Percentiles rank a stretch among this genome's conserved stretches.
Conservation (phyloP, 2,797 vertebrate genomes). For the Clarias platycephalus region DNA sequence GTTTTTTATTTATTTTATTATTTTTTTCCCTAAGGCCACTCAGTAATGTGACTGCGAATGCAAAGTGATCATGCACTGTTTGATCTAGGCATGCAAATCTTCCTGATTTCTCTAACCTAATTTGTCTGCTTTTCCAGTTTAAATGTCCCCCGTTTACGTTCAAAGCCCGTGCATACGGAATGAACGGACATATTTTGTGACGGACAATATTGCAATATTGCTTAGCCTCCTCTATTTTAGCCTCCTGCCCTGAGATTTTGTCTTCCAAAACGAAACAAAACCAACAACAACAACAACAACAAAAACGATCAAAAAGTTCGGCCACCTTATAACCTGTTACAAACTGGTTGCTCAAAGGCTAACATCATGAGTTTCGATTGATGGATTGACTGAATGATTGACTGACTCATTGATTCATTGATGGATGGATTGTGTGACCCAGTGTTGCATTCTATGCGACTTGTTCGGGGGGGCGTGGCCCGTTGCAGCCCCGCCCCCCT, state of each 20-base stretch:
- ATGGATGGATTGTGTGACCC: constrained; percentile 59
- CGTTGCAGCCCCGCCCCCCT: constrained; percentile 65
- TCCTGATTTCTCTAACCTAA: constrained; percentile 50
- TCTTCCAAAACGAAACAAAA: constrained; percentile 39
- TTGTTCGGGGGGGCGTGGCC: constrained; percentile 56
- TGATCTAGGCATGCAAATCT: constrained; percentile 56
- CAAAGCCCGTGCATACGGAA: constrained; percentile 25
- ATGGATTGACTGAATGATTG: constrained; percentile 51
- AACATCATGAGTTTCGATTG: constrained; percentile 35
- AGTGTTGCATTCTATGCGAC: constrained; percentile 56
- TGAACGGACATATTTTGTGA: constrained; percentile 38
- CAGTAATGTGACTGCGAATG: constrained; percentile 53
- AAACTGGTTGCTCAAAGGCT: constrained; percentile 42
- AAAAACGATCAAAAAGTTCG: constrained; percentile 67
- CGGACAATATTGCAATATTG: constrained; percentile 62
- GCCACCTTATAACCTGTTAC: constrained; percentile 72
- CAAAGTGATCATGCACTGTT: constrained; percentile 56
- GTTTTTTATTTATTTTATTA: neutral
- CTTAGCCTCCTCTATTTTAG: constrained; percentile 84
- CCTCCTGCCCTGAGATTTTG: constrained; percentile 78
- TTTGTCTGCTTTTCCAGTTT: constrained; percentile 52
- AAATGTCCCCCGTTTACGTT: constrained; percentile 15
- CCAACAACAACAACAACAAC: neutral
- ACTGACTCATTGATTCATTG: constrained; percentile 48
- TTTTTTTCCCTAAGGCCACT: neutral